These are phyloP conservation scores for Formica aserva DNA, from an alignment of 2,888 invertebrate species.

Conservation along the genomic window DNA sequence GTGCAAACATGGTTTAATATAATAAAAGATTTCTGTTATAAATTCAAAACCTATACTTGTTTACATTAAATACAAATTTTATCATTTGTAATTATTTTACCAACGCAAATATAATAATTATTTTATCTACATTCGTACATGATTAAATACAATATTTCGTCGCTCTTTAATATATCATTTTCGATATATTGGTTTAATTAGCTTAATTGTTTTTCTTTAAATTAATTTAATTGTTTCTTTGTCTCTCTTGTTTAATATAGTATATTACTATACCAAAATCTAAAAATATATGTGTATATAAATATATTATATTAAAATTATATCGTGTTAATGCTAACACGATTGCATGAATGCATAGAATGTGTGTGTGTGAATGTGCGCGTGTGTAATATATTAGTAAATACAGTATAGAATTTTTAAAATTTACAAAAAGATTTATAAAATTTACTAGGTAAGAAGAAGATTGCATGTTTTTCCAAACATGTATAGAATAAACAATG, in stretches of 20 bases:
- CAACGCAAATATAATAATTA: not conserved
- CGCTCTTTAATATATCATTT: conserved; percentile 4
- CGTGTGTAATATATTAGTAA: not conserved
- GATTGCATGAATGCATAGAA: not conserved
- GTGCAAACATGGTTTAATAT: not conserved
- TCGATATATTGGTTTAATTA: conserved; percentile 17
- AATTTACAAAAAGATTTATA: not conserved
- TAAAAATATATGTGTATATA: conserved; percentile 7
- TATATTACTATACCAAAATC: not conserved
- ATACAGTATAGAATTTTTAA: not conserved
- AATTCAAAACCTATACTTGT: conserved; percentile 2
- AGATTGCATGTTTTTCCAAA: not conserved
- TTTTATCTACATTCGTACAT: conserved; percentile 1
- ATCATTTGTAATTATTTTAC: conserved; percentile 17
- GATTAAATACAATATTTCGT: not conserved
- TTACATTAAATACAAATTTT: conserved; percentile 1
- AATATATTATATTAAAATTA: conserved; percentile 8
- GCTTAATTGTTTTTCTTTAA: not conserved
- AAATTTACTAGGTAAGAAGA: not conserved
- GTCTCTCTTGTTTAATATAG: not conserved
- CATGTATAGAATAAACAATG: not conserved
- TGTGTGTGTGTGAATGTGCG: not conserved
- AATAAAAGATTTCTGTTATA: not conserved
- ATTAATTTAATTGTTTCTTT: not conserved
- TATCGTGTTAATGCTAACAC: not conserved